Percentiles rank a stretch among this genome's conserved stretches.
phyloP scores from a whole-genome alignment of 2,797 vertebrate genomes.

The Sylvia borin region DNA sequence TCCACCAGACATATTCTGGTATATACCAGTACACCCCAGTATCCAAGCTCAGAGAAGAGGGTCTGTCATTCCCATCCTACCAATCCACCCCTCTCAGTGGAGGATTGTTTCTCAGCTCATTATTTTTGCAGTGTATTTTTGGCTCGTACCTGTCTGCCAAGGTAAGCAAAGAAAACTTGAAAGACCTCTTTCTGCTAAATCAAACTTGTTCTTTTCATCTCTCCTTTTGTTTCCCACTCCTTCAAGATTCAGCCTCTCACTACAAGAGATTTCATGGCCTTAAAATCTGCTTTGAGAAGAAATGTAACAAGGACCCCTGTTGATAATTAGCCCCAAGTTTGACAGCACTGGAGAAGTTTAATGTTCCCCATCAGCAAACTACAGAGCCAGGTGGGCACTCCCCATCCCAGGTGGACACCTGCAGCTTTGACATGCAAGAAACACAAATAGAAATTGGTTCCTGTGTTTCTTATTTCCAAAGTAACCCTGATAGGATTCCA shows the following conservation, averaged over 20 bases:
- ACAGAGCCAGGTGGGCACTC: background rate
- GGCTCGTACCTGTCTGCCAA: background rate
- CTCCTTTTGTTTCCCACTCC: background rate
- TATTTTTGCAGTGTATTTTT: background rate
- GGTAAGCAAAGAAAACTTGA: slow-evolving; percentile 30
- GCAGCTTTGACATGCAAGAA: background rate
- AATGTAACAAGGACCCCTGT: background rate
- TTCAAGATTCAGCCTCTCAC: background rate
- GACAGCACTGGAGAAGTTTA: background rate
- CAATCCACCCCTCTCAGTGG: no score
- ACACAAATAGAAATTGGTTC: background rate
- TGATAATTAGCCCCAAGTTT: background rate
- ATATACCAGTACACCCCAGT: background rate
- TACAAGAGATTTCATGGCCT: background rate
- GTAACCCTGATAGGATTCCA: background rate
- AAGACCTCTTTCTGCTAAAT: slow-evolving; percentile 22
- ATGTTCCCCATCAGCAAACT: background rate
- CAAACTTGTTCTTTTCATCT: background rate
- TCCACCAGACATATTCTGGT: background rate
- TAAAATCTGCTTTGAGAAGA: background rate
- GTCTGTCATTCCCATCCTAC: background rate
- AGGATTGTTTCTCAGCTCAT: background rate
- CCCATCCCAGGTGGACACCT: background rate
- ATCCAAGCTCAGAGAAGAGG: background rate
- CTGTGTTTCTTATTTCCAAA: background rate